A percentile compares a stretch with the other conserved stretches of the same genome.
These are phyloP conservation scores for Chaetops frenatus DNA, from an alignment of 2,113 vertebrate species.

Conservation along the genomic window DNA sequence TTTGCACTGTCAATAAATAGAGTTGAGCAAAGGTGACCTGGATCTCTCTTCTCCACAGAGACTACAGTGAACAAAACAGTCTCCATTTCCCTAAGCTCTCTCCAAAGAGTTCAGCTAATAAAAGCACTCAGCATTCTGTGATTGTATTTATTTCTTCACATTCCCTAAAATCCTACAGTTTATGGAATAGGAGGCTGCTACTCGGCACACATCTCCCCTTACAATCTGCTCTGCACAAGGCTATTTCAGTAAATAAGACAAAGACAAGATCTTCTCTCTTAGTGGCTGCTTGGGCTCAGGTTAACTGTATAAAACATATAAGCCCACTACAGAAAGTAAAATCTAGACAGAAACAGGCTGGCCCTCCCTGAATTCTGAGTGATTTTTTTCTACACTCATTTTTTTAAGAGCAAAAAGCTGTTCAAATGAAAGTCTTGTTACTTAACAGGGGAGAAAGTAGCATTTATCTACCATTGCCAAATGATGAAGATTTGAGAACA, in stretches of 20 bases:
- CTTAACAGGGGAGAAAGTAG: background rate
- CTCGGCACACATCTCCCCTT: background rate
- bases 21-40: background rate
- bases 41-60: background rate
- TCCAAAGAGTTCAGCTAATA: background rate
- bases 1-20: background rate
- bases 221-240: background rate
- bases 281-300: background rate
- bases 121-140: background rate
- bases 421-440: background rate
- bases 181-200: background rate
- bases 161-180: background rate
- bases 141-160: background rate
- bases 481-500: background rate
- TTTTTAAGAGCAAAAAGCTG: background rate
- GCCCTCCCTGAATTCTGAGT: background rate
- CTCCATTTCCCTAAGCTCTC: background rate
- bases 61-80: background rate
- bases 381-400: background rate
- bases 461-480: background rate
- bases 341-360: background rate
- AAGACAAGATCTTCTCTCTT: background rate
- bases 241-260: constrained; percentile 3
- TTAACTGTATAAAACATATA: background rate
- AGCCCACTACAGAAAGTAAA: background rate